phyloP scores from a whole-genome alignment of 2,113 vertebrate genomes.

The Tachuris rubrigastra region DNA sequence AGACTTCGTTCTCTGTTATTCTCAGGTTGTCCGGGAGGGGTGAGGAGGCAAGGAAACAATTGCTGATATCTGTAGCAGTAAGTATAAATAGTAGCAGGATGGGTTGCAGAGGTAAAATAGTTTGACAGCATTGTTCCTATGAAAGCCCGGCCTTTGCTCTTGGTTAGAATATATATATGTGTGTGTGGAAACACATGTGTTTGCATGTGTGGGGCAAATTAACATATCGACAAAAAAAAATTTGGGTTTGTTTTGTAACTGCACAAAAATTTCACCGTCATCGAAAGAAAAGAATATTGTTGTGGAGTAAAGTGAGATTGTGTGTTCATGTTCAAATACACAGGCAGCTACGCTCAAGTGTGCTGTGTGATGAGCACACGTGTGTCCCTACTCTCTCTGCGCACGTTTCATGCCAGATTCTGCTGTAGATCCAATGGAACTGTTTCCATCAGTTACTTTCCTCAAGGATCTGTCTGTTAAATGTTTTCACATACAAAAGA shows the following conservation, averaged over 20 bases:
- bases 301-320: neutral
- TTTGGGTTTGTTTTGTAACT: neutral
- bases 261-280: neutral
- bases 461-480: neutral
- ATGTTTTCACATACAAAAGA: neutral
- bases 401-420: neutral
- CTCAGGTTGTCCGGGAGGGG: constrained; percentile 51
- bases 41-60: constrained; percentile 46
- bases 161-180: neutral
- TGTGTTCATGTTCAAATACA: neutral
- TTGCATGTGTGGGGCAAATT: neutral
- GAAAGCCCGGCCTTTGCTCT: constrained; percentile 31
- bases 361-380: neutral
- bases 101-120: constrained; percentile 19
- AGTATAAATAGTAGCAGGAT: constrained; percentile 7
- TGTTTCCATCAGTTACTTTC: neutral
- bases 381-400: neutral
- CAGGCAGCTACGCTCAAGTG: neutral
- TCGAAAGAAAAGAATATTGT: neutral
- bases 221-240: neutral
- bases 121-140: neutral
- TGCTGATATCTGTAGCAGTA: constrained; percentile 7
- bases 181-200: neutral
- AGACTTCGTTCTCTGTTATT: constrained; percentile 54
- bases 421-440: neutral